Base-by-base conservation (phyloP, 2,113 vertebrate genomes). In the Apteryx mantelli region DNA sequence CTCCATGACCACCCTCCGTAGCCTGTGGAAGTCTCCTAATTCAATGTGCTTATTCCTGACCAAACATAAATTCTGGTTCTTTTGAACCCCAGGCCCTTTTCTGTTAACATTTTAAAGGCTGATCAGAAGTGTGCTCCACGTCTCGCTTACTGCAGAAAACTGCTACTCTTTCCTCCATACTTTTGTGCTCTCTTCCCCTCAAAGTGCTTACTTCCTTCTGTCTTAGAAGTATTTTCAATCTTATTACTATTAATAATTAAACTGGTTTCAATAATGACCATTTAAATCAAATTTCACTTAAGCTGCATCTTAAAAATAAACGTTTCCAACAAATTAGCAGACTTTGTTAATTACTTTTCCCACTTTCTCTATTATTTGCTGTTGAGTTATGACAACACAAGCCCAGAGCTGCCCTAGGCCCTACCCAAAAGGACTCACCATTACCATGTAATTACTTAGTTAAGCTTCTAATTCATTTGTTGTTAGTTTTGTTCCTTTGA, bases 401-500 rank as follows among this genome's bases (percentile, higher is more conserved):
- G 56, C 34, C 60, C 58, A 68, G 28, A 90, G 88, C 68, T 78
- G 53, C 46, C 10, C 34, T 32, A 50, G 75, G 38, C 30, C 46
- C 60, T 83, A 48, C 55, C 63, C 55, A 53, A 91, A 93, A 92
- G 86, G 89, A 85, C 89, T 88, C 76, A 40, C 82, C 75, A 91
- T 90, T 66, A 88, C 36, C 90, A 60, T 88, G 95, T 91, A 95
- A 96, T 94, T 96, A 93, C 82, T 88, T 44, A 89, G 75, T 86
- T 88, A 91, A 91, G 40, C 85, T 91, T 88, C 82, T 88, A 81
- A 91, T 91, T 95, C 34, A 58, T 91, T 91, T 77, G 58, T 48
- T 93, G 89, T 91, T 83, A 95, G 74, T 74, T 96, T 93, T 95
- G 36, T 82, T 89, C 71, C 55, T 95, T 94, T 94, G 71, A 96